Conservation (phyloP, 2,888 invertebrate genomes). For the Spisula solida region DNA sequence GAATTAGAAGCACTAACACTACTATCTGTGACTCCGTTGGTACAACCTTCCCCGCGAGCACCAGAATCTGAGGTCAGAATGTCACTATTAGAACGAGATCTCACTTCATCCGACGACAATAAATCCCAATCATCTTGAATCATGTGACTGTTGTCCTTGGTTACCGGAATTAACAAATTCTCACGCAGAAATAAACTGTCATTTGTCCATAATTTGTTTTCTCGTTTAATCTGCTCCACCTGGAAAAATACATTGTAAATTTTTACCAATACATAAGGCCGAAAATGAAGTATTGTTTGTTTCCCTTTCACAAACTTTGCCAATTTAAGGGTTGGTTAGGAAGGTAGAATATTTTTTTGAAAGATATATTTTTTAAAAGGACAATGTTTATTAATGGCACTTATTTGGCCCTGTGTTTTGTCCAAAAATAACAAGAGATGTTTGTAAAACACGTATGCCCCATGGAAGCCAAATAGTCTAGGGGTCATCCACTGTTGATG, state of each 20-base stretch:
- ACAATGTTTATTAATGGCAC: no score
- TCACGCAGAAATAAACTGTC: constrained; percentile 97
- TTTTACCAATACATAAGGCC: no score
- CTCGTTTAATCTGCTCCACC: constrained; percentile 97
- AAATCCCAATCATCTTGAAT: constrained; percentile 75
- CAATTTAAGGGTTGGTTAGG: no score
- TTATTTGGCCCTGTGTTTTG: no score
- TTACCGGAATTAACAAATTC: constrained; percentile 93
- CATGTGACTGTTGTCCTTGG: constrained; percentile 76
- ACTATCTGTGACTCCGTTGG: constrained; percentile 20
- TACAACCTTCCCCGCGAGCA: constrained; percentile 43
- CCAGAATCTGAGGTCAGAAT: constrained; percentile 32
- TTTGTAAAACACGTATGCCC: no score
- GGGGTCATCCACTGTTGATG: no score
- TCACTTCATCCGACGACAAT: constrained; percentile 66
- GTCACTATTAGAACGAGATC: constrained; percentile 71
- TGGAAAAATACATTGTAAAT: constrained; percentile 88
- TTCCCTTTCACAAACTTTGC: no score
- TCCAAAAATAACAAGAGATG: no score
- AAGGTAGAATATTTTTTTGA: no score
- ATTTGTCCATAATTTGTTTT: constrained; percentile 96
- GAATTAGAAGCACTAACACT: constrained; percentile 16
- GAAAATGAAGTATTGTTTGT: no score
- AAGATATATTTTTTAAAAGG: no score
- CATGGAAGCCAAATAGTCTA: no score